Conservation (phyloP, 2,113 vertebrate genomes). For the Vicugna pacos region DNA sequence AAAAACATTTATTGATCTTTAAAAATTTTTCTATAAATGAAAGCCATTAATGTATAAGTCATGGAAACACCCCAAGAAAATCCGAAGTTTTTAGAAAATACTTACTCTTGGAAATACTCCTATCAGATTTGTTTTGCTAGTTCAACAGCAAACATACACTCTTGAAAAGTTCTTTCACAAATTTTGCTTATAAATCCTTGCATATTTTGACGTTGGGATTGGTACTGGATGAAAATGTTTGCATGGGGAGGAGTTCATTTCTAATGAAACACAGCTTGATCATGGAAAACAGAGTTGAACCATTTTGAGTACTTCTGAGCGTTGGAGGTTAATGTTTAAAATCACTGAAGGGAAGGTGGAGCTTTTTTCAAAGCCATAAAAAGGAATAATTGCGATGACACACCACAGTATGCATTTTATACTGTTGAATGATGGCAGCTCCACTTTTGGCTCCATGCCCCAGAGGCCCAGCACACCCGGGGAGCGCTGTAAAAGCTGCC, state of each 20-base stretch:
- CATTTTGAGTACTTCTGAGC: constrained; percentile 49
- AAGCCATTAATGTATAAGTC: neutral
- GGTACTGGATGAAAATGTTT: neutral
- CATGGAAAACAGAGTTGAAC: constrained; percentile 43
- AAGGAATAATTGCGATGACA: constrained; percentile 69
- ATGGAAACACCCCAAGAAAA: neutral
- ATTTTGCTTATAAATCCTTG: constrained; percentile 25
- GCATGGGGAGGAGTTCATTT: neutral
- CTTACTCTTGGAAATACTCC: neutral
- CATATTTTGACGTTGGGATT: constrained; percentile 16
- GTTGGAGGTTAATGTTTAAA: constrained; percentile 79
- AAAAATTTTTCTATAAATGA: neutral
- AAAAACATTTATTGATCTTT: neutral
- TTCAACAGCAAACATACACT: neutral
- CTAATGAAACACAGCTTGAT: neutral
- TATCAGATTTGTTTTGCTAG: neutral
- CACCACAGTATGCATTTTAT: constrained; percentile 64
- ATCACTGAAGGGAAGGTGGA: constrained; percentile 66
- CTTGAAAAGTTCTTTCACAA: neutral
- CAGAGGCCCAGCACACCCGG: constrained; percentile 69
- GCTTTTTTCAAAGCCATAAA: constrained; percentile 65
- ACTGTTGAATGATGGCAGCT: constrained; percentile 64
- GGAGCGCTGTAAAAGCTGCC: constrained; percentile 73
- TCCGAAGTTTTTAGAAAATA: constrained; percentile 7
- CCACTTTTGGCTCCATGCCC: constrained; percentile 74